Evolutionary conservation across 1,140 invertebrate species (phyloP), one percentile per base, ranked within the genome.

Genomic region (Tetramorium alpestre): DNA sequence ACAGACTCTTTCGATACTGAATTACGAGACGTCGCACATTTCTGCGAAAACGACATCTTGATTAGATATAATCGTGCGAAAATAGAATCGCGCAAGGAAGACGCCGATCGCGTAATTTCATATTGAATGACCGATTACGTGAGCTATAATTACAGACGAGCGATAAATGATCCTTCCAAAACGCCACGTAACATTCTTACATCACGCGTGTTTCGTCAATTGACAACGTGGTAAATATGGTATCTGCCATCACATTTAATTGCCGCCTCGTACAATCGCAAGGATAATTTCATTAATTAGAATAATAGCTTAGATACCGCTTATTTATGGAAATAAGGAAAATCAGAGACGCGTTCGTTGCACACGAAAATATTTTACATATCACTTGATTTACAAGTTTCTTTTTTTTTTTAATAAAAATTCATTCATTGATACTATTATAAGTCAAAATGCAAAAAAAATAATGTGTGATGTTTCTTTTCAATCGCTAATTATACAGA

Each of bases 101-200:
- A 47, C 5, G 22, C 51, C 51, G 41, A 33, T 73, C 67, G 67
- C 54, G 28, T 75, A 75, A 84, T 84, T 84, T n/a, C 44, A 60
- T 33, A 44, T 75, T 49, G 28, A 67, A 51, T 73, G 41, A 62
- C 67, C 70, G 69, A 84, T 84, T 82, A 82, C 51, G 69, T 60
- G 41, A 75, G 47, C 54, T 47, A 38, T 75, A 84, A 84, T 84
- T 75, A 75, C 18, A 22, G 2, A 16, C 51, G 28, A 60, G n/a
- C 44, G 41, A 84, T 84, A 84, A 84, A 60, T 70, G 69, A 25
- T n/a, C 56, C 16, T 13, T 60, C 13, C 38, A 60, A 82, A 58
- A 54, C 25, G 25, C 38, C 65, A 51, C 49, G 65, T 81, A 81
- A 81, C 38, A n/a, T 11, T 25, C 41, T 72, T 73, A 73, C 64